A percentile compares a stretch with the other conserved stretches of the same genome.
Conservation (phyloP, 2,113 vertebrate genomes). For the Trogon surrucura region DNA sequence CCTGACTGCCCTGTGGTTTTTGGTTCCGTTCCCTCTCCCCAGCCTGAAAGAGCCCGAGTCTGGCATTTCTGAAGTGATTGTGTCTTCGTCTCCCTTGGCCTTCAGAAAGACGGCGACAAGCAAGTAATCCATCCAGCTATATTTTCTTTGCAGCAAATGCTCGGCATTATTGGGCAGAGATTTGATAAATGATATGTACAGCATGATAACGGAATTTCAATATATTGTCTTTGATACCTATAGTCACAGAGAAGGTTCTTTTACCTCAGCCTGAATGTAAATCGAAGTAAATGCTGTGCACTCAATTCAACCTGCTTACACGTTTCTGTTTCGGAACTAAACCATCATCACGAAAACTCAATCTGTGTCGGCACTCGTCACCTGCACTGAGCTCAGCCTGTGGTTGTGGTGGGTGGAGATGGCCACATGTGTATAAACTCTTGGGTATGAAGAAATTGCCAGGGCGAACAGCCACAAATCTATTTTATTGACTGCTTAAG, state of each 20-base stretch:
- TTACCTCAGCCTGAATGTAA: conserved; percentile 8
- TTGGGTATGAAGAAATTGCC: not conserved
- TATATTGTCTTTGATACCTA: conserved; percentile 44
- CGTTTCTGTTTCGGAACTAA: not conserved
- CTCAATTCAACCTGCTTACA: not conserved
- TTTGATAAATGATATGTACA: conserved; percentile 51
- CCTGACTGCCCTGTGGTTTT: not conserved
- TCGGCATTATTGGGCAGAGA: not conserved
- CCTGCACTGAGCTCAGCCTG: not conserved
- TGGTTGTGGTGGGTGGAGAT: not conserved
- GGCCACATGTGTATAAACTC: not conserved
- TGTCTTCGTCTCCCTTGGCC: not conserved
- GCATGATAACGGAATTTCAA: conserved; percentile 53
- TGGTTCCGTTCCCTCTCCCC: not conserved
- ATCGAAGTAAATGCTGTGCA: conserved; percentile 2
- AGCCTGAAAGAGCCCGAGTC: not conserved
- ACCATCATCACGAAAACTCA: not conserved
- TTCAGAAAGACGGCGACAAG: conserved; percentile 25
- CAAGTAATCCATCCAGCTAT: conserved; percentile 25
- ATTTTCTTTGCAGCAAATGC: conserved; percentile 20
- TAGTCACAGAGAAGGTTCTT: conserved; percentile 39
- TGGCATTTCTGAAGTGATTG: not conserved
- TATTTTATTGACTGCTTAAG: not conserved
- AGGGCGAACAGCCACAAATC: not conserved
- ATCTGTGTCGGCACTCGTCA: not conserved